A percentile compares a stretch with the other conserved stretches of the same genome.
Conservation (phyloP, 2,797 vertebrate species). For the Gallinago stenura region DNA sequence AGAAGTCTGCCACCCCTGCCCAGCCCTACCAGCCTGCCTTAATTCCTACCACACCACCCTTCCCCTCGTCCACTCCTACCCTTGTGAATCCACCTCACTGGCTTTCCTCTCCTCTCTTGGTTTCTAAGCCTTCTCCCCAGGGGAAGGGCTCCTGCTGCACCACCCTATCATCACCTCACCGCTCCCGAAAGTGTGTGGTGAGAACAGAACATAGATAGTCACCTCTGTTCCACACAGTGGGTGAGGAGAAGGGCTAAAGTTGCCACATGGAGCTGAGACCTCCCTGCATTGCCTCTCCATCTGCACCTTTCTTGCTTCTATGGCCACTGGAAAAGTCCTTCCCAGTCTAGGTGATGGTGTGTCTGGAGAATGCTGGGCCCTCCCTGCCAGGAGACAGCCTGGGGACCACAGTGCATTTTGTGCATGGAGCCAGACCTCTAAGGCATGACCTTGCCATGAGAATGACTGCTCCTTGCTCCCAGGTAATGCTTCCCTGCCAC, state of each 20-base stretch:
- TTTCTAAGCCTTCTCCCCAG: not conserved
- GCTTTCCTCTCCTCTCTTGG: not conserved
- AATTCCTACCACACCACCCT: not conserved
- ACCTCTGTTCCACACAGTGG: not conserved
- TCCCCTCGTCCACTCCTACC: not conserved
- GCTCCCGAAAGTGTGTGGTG: not conserved
- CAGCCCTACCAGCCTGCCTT: not conserved
- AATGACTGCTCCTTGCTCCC: accelerated
- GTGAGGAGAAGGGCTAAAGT: not conserved
- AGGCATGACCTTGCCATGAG: not conserved
- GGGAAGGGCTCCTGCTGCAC: not conserved
- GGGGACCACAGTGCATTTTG: not conserved
- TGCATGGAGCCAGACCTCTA: not conserved
- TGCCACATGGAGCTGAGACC: not conserved
- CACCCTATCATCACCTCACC: not conserved
- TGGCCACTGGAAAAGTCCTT: not conserved
- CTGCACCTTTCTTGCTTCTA: not conserved
- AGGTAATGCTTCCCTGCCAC: accelerated
- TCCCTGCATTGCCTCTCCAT: not conserved
- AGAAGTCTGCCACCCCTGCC: not conserved
- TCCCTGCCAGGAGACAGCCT: accelerated
- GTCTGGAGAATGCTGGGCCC: not conserved
- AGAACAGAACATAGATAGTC: not conserved
- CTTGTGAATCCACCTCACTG: not conserved
- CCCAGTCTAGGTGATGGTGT: not conserved